These are phyloP conservation scores for Hydropotes inermis DNA, from an alignment of 2,113 vertebrate genomes.

Conservation along the genomic window DNA sequence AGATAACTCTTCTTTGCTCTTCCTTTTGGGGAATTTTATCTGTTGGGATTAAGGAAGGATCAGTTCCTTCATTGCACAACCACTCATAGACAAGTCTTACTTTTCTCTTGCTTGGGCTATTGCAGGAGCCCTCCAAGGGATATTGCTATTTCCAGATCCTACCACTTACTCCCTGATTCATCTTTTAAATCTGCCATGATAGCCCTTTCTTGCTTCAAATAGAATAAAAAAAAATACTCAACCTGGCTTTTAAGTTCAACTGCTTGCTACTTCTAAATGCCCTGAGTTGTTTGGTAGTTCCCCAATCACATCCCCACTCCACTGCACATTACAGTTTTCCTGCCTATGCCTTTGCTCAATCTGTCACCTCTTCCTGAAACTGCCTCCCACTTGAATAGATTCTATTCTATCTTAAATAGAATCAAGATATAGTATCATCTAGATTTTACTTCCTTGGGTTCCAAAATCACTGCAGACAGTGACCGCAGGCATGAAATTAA, in stretches of 20 bases:
- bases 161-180: neutral
- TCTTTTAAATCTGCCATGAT: constrained; percentile 32
- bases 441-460: neutral
- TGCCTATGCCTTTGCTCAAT: neutral
- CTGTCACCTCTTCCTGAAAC: neutral
- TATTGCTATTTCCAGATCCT: neutral
- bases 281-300: neutral
- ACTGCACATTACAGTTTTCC: neutral
- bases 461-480: neutral
- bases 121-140: neutral
- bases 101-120: neutral
- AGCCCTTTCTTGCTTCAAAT: neutral
- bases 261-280: neutral
- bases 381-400: neutral
- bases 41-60: neutral
- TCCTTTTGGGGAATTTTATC: neutral
- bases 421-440: neutral
- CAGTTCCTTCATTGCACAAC: neutral
- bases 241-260: neutral
- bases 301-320: neutral
- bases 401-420: too few relatives aligned
- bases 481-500: neutral
- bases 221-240: neutral
- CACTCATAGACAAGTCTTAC: neutral
- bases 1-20: neutral